phyloP scores from a whole-genome alignment of 2,797 vertebrate genomes.

The Channa striata region DNA sequence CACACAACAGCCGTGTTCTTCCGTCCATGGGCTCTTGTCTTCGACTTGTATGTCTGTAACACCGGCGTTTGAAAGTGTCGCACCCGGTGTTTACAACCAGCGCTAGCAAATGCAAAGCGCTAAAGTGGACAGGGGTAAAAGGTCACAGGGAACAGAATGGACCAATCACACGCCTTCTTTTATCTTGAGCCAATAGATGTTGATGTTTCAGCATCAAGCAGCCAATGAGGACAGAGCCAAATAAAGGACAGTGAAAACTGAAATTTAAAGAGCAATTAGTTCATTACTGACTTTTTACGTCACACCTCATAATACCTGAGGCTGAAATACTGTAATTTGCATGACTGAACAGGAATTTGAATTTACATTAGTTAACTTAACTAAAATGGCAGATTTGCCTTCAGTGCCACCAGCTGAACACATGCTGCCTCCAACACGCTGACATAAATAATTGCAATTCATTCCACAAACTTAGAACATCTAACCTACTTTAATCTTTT shows the following conservation, averaged over 20 bases:
- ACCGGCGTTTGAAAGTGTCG: not conserved
- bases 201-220: not conserved
- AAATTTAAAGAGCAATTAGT: not conserved
- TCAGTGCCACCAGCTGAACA: no score
- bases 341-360: no score
- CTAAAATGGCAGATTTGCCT: no score
- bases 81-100: constrained; percentile 41
- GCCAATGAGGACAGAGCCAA: constrained; percentile 18
- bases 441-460: no score
- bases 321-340: no score
- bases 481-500: no score
- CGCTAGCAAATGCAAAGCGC: constrained; percentile 8
- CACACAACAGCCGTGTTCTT: not conserved
- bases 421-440: no score
- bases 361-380: no score
- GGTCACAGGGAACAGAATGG: not conserved
- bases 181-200: constrained; percentile 31
- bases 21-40: not conserved
- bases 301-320: no score
- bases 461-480: no score
- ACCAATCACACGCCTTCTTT: constrained; percentile 53
- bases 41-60: not conserved
- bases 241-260: not conserved
- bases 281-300: not conserved
- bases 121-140: not conserved